Conservation (phyloP, 2,888 invertebrate species). For the Cacoxenus indagator region DNA sequence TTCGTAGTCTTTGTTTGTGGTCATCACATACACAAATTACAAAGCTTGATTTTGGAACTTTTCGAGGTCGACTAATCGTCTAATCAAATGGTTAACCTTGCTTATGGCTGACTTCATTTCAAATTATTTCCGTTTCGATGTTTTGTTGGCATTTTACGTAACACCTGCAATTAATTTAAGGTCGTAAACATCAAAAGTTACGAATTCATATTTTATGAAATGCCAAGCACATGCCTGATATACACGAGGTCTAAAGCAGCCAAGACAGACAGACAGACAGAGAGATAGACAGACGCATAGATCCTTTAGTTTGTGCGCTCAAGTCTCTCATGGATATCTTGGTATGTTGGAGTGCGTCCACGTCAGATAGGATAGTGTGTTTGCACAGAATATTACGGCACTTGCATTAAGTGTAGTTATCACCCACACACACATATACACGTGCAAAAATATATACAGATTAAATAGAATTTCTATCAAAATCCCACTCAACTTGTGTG, state of each 20-base stretch:
- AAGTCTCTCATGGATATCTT: background rate
- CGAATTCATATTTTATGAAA: background rate
- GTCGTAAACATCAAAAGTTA: background rate
- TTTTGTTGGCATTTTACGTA: background rate
- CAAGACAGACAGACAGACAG: too few species aligned
- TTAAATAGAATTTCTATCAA: background rate
- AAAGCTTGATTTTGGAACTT: too few species aligned
- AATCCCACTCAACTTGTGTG: background rate
- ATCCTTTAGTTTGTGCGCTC: background rate
- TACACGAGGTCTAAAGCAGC: too few species aligned
- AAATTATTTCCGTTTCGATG: too few species aligned
- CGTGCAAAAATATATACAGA: too few species aligned
- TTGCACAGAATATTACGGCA: background rate
- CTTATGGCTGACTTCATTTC: too few species aligned
- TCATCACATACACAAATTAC: too few species aligned
- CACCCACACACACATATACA: background rate
- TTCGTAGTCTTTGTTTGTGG: too few species aligned
- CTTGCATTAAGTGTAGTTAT: background rate
- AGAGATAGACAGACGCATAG: background rate
- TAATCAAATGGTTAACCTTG: too few species aligned
- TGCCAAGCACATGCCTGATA: background rate
- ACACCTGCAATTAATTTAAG: background rate
- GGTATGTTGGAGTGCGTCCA: background rate
- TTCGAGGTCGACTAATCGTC: too few species aligned
- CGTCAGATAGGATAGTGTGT: too few species aligned